Evolutionary conservation across 1,140 invertebrate species (phyloP), one percentile per base, ranked within the genome.

Genomic region (Anastrepha ludens): DNA sequence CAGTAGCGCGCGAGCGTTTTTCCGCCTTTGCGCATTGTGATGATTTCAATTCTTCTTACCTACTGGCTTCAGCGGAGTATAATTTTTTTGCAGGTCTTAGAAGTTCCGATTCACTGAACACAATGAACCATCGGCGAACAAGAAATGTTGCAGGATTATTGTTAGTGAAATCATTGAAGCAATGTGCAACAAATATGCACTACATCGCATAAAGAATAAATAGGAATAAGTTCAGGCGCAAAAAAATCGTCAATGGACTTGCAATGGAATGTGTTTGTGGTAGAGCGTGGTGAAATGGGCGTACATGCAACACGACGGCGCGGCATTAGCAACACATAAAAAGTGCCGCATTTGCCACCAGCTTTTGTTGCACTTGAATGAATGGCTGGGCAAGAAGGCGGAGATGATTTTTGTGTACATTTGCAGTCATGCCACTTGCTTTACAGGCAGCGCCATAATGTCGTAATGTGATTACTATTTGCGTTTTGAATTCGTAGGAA

Each of bases 331-430:
- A 64, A 87, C 87, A 78, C 87, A 87, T 74, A 59, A 87, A 87
- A 87, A 87, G 87, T 70, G 87, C 87, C 87, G 87, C 65, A n/a
- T 74, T 87, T 87, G 65, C 87, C 87, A 87, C 87, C 67, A 87
- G 15, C 60, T 87, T 67, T 87, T 64, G 64, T 64, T 87, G 59
- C 64, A 87, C 7, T 44, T 86, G 85, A 86, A 60, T 86, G 59
- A 41, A 60, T 50, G 74, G 17, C 44, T 47, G 39, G 2, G 6
- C 64, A 0, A 50, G 74, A 58, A 81, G 74, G 74, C 9, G 74
- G n/a, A 47, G 47, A 55, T 55, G n/a, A n/a, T 17, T 47, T 47
- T 47, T 29, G 2, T n/a, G 13, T 29, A 67, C 67, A 70, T 44
- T 13, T 44, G 39, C 20, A 39, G 6, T 9, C n/a, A 8, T 3